These are phyloP conservation scores for Drosophila longiperda DNA, from an alignment of 2,888 invertebrate genomes.

Conservation along the genomic window DNA sequence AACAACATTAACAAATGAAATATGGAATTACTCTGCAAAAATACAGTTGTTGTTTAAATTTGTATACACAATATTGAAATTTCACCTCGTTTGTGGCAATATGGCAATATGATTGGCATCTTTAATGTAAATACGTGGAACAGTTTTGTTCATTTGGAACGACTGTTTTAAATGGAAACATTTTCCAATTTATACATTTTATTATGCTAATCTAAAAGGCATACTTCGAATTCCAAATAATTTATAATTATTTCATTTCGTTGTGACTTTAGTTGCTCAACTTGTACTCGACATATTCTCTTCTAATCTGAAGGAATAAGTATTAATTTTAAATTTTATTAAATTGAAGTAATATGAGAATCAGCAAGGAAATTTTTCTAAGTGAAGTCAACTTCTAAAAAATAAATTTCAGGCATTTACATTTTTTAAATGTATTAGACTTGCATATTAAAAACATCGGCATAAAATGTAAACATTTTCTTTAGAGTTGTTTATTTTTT, in stretches of 20 bases:
- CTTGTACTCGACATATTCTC: too few relatives aligned
- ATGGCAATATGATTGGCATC: too few relatives aligned
- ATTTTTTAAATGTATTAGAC: neutral
- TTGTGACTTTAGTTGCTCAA: too few relatives aligned
- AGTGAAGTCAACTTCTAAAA: neutral
- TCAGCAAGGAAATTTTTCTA: neutral
- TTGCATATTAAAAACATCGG: neutral
- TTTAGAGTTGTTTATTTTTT: slow-evolving; percentile 1
- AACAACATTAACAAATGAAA: neutral
- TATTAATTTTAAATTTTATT: neutral
- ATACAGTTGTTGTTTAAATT: neutral
- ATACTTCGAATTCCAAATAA: neutral
- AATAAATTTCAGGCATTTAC: neutral
- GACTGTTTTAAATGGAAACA: neutral
- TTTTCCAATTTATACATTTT: neutral
- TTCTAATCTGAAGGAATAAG: too few relatives aligned
- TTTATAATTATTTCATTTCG: neutral
- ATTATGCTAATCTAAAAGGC: neutral
- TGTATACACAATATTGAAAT: too few relatives aligned
- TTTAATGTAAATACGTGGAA: neutral
- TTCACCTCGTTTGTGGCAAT: too few relatives aligned
- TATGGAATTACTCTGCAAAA: neutral
- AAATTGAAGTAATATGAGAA: neutral
- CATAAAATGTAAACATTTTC: neutral
- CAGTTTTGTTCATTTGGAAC: neutral